Evolutionary conservation across 2,113 vertebrate species (phyloP), one percentile per base, ranked within the genome.

Genomic region (Vimba vimba): DNA sequence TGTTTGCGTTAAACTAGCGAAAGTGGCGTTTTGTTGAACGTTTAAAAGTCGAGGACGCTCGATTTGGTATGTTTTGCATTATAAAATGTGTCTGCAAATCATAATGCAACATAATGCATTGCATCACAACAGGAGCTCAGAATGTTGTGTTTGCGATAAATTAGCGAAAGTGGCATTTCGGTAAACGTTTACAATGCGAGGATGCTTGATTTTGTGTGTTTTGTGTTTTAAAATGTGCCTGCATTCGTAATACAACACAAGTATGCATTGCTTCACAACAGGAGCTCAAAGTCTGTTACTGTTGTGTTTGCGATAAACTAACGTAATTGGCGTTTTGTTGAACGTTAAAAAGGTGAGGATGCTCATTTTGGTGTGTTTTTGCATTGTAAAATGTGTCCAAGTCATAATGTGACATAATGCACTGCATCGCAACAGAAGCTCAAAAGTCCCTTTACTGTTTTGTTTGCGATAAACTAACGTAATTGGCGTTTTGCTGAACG

Each of bases 221-320:
- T 50, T 23, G 19, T 9, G 1, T n/a, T 1, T 8, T 30, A 15
- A 30, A 68, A 36, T 68, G 30, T 9, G 0, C 15, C 64, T 33
- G 15, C 13, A 36, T 36, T 68, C 30, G 17, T 68, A 36, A 68
- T 4, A 68, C 15, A 15, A 68, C 30, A 12, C n/a, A n/a, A n/a
- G 45, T 47, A 47, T 68, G 64, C 13, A 19, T 68, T 68, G 64
- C 17, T 60, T 52, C 4, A 50, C 86, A 68, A 71, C 77, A 83
- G 27, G 43, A 84, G 52, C 25, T 81, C 43, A 87, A 50, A 50
- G 4, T 6, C 2, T 0, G 0, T 64, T 27, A 30, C 25, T 68
- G 6, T 30, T 64, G 1, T 64, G 0, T 64, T 27, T 64, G 60
- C 11, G 59, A 62, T 25, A 62, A 25, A 62, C 3, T 25, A 62